Evolutionary conservation across 2,888 invertebrate species (phyloP).

Genomic region (Dimorphilus gyrociliatus): DNA sequence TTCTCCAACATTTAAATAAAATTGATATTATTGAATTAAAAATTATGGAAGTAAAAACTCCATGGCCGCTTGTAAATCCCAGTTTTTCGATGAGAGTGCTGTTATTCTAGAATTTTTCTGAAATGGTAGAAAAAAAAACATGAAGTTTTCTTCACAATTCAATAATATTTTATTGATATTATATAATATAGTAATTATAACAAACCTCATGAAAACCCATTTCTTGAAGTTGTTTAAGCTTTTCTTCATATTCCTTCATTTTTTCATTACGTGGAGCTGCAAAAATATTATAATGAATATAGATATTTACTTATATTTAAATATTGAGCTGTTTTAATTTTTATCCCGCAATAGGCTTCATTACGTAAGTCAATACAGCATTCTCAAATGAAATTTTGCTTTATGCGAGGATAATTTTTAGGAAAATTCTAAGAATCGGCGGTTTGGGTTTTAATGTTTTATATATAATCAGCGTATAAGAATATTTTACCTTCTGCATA

Average conservation of each 20-base stretch:
- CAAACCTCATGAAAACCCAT: conserved; percentile 74
- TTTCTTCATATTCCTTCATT: conserved; percentile 63
- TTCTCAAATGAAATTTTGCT: too few relatives aligned
- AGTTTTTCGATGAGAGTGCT: conserved; percentile 75
- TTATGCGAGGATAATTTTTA: too few relatives aligned
- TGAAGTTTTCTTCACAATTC: background rate
- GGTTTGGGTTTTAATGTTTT: too few relatives aligned
- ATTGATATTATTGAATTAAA: too few relatives aligned
- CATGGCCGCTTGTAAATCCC: conserved; percentile 80
- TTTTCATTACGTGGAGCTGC: conserved; percentile 53
- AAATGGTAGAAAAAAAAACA: background rate
- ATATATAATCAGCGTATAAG: too few relatives aligned
- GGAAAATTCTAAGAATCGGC: too few relatives aligned
- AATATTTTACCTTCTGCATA: conserved; percentile 57
- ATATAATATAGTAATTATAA: conserved; percentile 1
- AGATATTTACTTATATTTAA: too few relatives aligned
- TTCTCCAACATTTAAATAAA: too few relatives aligned
- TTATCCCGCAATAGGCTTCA: too few relatives aligned
- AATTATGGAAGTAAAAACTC: conserved; percentile 72
- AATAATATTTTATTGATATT: background rate
- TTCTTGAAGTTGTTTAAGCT: conserved; percentile 69
- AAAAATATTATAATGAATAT: too few relatives aligned
- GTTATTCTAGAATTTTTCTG: conserved; percentile 43
- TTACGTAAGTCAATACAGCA: too few relatives aligned
- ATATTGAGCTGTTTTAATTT: conserved; percentile 5